Base-by-base conservation (phyloP, 2,888 invertebrate genomes). In the Ctena decussata region DNA sequence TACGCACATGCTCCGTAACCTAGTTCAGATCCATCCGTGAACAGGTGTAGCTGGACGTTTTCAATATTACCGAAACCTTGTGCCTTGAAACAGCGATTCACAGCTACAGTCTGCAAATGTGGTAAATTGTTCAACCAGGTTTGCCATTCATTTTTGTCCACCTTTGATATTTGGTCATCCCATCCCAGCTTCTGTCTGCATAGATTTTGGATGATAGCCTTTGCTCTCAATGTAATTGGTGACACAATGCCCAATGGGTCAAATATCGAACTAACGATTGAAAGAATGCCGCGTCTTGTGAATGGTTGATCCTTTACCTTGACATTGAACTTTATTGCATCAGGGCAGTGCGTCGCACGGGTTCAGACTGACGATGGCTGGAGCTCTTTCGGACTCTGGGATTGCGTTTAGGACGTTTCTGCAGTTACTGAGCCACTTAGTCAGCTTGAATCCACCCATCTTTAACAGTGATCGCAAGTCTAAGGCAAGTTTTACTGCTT, bases 201-300 rank as follows among this genome's bases (percentile, higher is more conserved):
- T n/a, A n/a, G n/a, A n/a, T n/a, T n/a, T n/a, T n/a, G n/a, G n/a
- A n/a, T n/a, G n/a, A n/a, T n/a, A 89, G 27, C 21, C 53, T 82
- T 88, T n/a, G 85, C 86, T 32, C 44, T 39, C 15, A 91, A 49
- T 21, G 81, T 72, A 39, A 81, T 53, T 39, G 83, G 87, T 15
- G 85, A 44, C 12, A 83, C 81, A 41, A 90, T 39, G 49, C 90
- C 89, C 35, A 90, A 74, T 18, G 89, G 89, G 65, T 85, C 89
- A 60, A 77, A 90, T 27, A 89, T 41, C 21, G 90, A 85, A 76
- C 88, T 90, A 15, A 88, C 80, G 15, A 82, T 75, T 0, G 86
- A 83, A 11, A 90, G 74, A 18, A 85, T 65, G 0, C 85, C 82
- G 24, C 89, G 78, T 76, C 82, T 76, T 0, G 18, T 89, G 77